These are phyloP conservation scores for Cepphus grylle DNA, from an alignment of 2,113 vertebrate genomes.

Conservation along the genomic window DNA sequence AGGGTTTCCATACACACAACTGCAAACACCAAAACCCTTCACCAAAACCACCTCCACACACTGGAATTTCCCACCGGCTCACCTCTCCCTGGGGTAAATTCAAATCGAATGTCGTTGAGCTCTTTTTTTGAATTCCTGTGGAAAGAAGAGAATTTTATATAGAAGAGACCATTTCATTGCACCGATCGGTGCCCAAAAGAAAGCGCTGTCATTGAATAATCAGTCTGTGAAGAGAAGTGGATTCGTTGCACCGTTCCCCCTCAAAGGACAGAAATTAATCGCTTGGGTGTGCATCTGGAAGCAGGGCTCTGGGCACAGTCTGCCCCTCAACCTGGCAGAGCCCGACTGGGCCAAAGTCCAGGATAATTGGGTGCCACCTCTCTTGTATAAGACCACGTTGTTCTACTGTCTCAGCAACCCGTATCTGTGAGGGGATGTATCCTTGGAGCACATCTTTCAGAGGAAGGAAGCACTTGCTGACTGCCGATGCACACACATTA, in stretches of 20 bases:
- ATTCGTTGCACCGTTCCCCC: background rate
- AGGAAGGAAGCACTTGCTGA: background rate
- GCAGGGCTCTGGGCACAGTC: background rate
- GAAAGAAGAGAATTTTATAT: constrained; percentile 1
- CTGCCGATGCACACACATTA: background rate
- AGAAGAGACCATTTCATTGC: background rate
- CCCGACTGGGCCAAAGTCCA: background rate
- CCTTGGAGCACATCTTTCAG: background rate
- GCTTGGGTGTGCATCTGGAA: background rate
- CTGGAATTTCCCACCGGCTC: background rate
- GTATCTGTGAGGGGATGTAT: background rate
- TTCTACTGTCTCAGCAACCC: background rate
- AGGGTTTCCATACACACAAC: background rate
- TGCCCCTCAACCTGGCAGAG: background rate
- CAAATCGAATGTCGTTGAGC: constrained; percentile 97
- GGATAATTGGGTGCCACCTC: background rate
- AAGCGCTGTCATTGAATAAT: background rate
- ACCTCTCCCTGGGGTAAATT: constrained; percentile 98
- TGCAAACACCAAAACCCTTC: background rate
- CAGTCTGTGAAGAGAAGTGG: background rate
- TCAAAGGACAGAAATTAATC: background rate
- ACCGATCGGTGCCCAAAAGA: background rate
- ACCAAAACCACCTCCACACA: background rate
- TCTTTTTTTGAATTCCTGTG: constrained; percentile 97
- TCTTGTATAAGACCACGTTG: background rate